A percentile compares a stretch with the other conserved stretches of the same genome.
Evolutionary conservation across 2,888 invertebrate species (phyloP).

Genomic region (Sylvicola cinctus): DNA sequence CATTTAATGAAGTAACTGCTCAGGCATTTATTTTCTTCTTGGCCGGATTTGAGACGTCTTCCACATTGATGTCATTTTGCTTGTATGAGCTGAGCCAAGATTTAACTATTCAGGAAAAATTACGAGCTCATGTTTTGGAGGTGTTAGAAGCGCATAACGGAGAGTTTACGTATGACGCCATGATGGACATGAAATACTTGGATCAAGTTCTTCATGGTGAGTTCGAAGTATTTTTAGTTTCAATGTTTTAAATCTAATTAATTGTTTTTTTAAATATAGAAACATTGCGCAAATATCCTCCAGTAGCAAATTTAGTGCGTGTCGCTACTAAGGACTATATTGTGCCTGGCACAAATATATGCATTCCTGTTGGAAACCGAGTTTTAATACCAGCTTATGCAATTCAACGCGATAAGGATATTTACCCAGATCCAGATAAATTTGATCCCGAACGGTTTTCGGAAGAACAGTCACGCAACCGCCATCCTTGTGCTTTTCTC

Average conservation of each 20-base stretch:
- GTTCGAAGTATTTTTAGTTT: no score
- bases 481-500: slow-evolving; percentile 22
- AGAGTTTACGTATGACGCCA: slow-evolving; percentile 30
- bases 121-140: slow-evolving; percentile 27
- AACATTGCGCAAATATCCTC: slow-evolving; percentile 32
- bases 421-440: slow-evolving; percentile 35
- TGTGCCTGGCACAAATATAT: slow-evolving; percentile 26
- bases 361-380: slow-evolving; percentile 29
- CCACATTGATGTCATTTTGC: slow-evolving; percentile 31
- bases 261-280: slow-evolving; percentile 18
- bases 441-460: slow-evolving; percentile 41
- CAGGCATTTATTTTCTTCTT: slow-evolving; percentile 35
- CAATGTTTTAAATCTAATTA: no score
- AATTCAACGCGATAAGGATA: slow-evolving; percentile 35
- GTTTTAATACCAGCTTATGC: slow-evolving; percentile 31
- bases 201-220: slow-evolving; percentile 33
- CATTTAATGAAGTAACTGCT: slow-evolving; percentile 29
- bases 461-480: slow-evolving; percentile 29
- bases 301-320: slow-evolving; percentile 30
- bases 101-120: slow-evolving; percentile 28
- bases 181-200: slow-evolving; percentile 33
- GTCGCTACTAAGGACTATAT: slow-evolving; percentile 29
- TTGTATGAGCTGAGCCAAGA: slow-evolving; percentile 32
- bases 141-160: slow-evolving; percentile 25
- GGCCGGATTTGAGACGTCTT: slow-evolving; percentile 41